A percentile compares a stretch with the other conserved stretches of the same genome.
Evolutionary conservation across 2,113 vertebrate genomes (phyloP).

Genomic region (Prinia subflava): DNA sequence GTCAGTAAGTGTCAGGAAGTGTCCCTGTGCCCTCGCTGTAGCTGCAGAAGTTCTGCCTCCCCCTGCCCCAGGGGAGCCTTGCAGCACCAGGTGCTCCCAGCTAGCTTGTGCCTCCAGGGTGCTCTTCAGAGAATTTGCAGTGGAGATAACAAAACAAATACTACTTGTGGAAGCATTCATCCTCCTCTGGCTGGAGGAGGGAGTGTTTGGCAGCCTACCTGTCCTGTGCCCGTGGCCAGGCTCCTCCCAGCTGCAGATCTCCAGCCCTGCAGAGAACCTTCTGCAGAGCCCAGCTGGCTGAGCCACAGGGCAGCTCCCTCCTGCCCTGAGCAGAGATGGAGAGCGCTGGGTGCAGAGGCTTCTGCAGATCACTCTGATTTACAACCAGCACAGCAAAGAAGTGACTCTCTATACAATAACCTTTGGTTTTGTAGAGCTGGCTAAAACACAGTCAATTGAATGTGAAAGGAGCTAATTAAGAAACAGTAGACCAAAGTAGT

Average conservation of each 20-base stretch:
- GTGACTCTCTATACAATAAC: not conserved
- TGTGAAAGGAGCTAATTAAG: conserved; percentile 49
- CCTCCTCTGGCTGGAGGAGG: not conserved
- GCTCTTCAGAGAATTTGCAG: not conserved
- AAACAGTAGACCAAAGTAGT: not conserved
- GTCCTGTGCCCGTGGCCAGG: not conserved
- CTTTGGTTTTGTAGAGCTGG: conserved; percentile 19
- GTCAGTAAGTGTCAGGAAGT: not conserved
- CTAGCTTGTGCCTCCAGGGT: not conserved
- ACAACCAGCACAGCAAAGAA: not conserved
- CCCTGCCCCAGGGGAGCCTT: not conserved
- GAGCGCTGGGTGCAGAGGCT: not conserved
- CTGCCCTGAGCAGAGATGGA: not conserved
- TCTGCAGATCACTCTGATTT: not conserved
- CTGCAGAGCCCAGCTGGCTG: conserved; percentile 13
- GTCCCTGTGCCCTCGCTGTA: not conserved
- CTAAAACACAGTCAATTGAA: conserved; percentile 15
- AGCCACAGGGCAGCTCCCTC: not conserved
- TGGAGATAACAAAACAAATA: not conserved
- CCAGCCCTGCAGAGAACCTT: conserved; percentile 1
- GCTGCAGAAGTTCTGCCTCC: not conserved
- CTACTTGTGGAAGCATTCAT: not conserved
- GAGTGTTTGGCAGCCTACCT: not conserved
- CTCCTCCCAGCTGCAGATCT: not conserved
- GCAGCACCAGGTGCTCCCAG: not conserved